Evolutionary conservation across 2,797 vertebrate species (phyloP).

Genomic region (Champsocephalus gunnari): DNA sequence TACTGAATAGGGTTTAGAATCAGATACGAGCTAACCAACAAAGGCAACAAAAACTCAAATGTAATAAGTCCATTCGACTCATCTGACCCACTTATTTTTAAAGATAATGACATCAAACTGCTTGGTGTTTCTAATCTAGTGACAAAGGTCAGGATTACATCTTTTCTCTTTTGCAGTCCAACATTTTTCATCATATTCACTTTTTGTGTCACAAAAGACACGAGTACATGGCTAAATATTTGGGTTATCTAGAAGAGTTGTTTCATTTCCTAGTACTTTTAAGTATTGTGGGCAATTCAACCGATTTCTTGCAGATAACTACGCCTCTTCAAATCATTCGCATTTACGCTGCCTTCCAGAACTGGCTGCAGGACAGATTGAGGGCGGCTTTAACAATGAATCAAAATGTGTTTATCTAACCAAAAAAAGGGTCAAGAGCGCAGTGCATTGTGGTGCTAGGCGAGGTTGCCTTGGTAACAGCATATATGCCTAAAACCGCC

Average conservation of each 20-base stretch:
- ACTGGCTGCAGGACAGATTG: conserved; percentile 9
- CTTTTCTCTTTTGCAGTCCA: background rate
- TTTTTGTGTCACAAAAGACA: no score
- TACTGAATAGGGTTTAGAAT: conserved; percentile 18
- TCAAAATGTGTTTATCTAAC: conserved; percentile 71
- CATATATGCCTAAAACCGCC: conserved; percentile 61
- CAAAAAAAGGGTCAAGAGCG: conserved; percentile 65
- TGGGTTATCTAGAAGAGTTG: no score
- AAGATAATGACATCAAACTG: conserved; percentile 9
- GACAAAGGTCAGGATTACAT: background rate
- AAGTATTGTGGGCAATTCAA: no score
- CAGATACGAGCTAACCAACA: conserved; percentile 6
- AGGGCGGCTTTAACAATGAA: conserved; percentile 45
- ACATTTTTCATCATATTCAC: background rate
- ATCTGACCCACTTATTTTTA: background rate
- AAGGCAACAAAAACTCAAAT: background rate
- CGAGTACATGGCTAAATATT: no score
- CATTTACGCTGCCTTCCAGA: background rate
- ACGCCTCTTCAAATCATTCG: background rate
- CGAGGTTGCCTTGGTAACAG: conserved; percentile 75
- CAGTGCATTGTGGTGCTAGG: conserved; percentile 42
- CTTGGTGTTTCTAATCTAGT: background rate
- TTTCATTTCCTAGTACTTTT: no score
- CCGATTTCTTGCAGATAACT: no score
- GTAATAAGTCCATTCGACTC: background rate